These are phyloP conservation scores for Ataeniobius toweri DNA, from an alignment of 2,797 vertebrate genomes.

Conservation along the genomic window DNA sequence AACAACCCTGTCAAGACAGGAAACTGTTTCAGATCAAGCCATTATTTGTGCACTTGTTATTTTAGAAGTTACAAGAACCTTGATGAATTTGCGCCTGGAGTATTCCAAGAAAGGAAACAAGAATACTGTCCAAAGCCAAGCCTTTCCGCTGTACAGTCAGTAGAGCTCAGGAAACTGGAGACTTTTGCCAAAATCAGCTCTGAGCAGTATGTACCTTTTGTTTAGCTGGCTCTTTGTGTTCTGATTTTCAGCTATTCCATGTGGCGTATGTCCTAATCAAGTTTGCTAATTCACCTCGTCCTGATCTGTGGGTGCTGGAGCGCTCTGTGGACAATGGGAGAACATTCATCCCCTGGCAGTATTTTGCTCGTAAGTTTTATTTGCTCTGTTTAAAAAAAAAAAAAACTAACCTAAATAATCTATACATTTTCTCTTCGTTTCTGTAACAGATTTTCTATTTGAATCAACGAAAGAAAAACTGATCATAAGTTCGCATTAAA, in stretches of 20 bases:
- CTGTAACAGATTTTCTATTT: neutral
- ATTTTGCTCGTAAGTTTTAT: conserved; percentile 92
- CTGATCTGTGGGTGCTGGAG: conserved; percentile 94
- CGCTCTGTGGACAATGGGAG: conserved; percentile 89
- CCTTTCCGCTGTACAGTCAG: conserved; percentile 24
- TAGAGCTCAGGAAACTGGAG: conserved; percentile 51
- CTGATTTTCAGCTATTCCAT: conserved; percentile 87
- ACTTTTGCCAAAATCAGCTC: conserved; percentile 47
- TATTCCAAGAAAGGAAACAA: conserved; percentile 47
- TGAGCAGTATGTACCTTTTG: conserved; percentile 35
- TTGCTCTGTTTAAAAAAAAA: conserved; percentile 7
- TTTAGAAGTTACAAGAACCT: conserved; percentile 13
- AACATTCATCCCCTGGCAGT: conserved; percentile 91
- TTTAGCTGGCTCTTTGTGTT: conserved; percentile 59
- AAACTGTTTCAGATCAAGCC: conserved; percentile 18
- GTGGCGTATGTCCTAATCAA: conserved; percentile 94
- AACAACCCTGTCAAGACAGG: conserved; percentile 13
- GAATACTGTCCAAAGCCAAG: conserved; percentile 46
- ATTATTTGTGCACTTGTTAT: conserved; percentile 25
- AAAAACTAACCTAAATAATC: neutral
- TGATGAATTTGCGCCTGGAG: conserved; percentile 21
- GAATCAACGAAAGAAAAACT: neutral
- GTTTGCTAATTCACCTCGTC: conserved; percentile 95
- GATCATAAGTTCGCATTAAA: neutral
- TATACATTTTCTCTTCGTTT: neutral